Conservation (phyloP, 2,888 invertebrate genomes). For the Ichneumoninae sp. region DNA sequence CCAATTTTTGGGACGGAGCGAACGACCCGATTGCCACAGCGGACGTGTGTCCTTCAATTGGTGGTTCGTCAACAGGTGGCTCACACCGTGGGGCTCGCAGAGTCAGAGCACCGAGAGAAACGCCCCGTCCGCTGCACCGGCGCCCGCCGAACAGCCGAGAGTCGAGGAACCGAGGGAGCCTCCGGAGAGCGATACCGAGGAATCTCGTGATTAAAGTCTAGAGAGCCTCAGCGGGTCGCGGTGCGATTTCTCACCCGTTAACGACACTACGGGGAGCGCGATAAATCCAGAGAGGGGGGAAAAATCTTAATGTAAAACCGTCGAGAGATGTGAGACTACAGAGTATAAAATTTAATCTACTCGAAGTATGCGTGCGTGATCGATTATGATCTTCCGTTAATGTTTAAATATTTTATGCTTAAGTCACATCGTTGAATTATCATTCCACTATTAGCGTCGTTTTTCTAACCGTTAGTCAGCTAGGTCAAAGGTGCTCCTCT, state of each 20-base stretch:
- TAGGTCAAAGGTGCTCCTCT: background rate
- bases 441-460: conserved; percentile 23
- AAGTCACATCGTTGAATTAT: conserved; percentile 24
- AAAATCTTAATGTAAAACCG: conserved; percentile 7
- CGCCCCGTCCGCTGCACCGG: conserved; percentile 60
- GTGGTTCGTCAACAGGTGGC: conserved; percentile 89
- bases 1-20: conserved; percentile 78
- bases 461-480: background rate
- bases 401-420: conserved; percentile 12
- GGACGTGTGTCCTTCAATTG: conserved; percentile 88
- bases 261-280: conserved; percentile 14
- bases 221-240: background rate
- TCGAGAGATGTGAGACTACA: conserved; percentile 34
- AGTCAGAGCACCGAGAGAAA: conserved; percentile 74
- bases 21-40: conserved; percentile 79
- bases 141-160: conserved; percentile 36
- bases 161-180: conserved; percentile 76
- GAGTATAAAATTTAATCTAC: conserved; percentile 21
- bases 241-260: conserved; percentile 13
- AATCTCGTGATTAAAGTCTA: conserved; percentile 70
- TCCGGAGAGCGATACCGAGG: conserved; percentile 80
- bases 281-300: background rate
- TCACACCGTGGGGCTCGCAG: conserved; percentile 87
- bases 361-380: background rate
- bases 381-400: conserved; percentile 53